Evolutionary conservation across 2,113 vertebrate species (phyloP).

Genomic region (Apaloderma vittatum): DNA sequence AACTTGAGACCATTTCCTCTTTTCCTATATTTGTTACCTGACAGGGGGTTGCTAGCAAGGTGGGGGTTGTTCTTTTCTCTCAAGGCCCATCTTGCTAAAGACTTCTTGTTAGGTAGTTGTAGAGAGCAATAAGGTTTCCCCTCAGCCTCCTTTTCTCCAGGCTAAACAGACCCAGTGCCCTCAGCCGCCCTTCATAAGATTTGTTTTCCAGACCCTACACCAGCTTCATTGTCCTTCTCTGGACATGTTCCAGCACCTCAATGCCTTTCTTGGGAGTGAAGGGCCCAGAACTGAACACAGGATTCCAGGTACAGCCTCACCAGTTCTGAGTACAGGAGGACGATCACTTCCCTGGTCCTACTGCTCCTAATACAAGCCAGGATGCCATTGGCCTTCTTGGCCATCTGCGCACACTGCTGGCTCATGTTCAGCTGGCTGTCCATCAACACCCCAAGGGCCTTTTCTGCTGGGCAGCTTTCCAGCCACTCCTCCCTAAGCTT

Average conservation of each 20-base stretch:
- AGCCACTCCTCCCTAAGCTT: too few species aligned
- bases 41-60: background rate
- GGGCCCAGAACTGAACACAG: rapidly evolving
- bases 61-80: too few species aligned
- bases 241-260: background rate
- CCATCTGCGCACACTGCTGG: background rate
- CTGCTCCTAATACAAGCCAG: background rate
- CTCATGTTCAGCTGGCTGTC: too few species aligned
- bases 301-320: rapidly evolving
- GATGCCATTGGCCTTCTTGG: background rate
- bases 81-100: rapidly evolving
- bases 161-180: too few species aligned
- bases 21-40: background rate
- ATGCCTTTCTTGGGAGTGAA: rapidly evolving
- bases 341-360: background rate
- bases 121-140: too few species aligned
- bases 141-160: too few species aligned
- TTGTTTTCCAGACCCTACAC: too few species aligned
- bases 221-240: too few species aligned
- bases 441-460: too few species aligned
- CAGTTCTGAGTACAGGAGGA: background rate
- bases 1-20: background rate
- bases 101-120: background rate
- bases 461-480: too few species aligned
- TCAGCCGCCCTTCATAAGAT: too few species aligned